Evolutionary conservation across 2,888 invertebrate genomes (phyloP).

Genomic region (Dexiosoma caninum): DNA sequence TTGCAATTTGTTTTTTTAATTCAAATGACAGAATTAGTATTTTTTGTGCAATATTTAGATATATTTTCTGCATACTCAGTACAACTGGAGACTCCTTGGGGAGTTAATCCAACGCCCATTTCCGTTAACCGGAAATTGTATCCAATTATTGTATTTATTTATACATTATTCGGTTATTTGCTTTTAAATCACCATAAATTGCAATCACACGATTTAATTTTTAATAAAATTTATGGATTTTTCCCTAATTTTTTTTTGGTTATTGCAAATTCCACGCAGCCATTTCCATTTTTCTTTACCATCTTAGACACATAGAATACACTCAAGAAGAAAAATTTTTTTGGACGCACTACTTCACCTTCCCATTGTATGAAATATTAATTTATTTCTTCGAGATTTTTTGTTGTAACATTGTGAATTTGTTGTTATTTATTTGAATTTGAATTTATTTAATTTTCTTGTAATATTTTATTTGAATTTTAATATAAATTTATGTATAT

Average conservation of each 20-base stretch:
- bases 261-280: conserved; percentile 28
- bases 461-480: conserved; percentile 28
- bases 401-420: conserved; percentile 20
- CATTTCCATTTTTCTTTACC: conserved; percentile 38
- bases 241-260: background rate
- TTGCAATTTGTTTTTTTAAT: background rate
- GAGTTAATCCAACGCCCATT: conserved; percentile 65
- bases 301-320: conserved; percentile 44
- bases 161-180: too few relatives aligned
- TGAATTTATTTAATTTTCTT: conserved; percentile 23
- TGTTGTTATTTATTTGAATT: conserved; percentile 26
- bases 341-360: conserved; percentile 36
- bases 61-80: background rate
- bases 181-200: conserved; percentile 3
- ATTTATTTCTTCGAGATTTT: conserved; percentile 24
- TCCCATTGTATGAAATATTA: conserved; percentile 18
- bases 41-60: background rate
- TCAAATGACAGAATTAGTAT: background rate
- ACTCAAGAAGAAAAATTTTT: conserved; percentile 29
- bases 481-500: conserved; percentile 26
- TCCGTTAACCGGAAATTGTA: conserved; percentile 62
- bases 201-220: background rate
- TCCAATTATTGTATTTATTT: conserved; percentile 4
- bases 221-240: conserved; percentile 42
- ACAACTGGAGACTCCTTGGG: conserved; percentile 54